Evolutionary conservation across 2,113 vertebrate genomes (phyloP).

Genomic region (Strigops habroptila): DNA sequence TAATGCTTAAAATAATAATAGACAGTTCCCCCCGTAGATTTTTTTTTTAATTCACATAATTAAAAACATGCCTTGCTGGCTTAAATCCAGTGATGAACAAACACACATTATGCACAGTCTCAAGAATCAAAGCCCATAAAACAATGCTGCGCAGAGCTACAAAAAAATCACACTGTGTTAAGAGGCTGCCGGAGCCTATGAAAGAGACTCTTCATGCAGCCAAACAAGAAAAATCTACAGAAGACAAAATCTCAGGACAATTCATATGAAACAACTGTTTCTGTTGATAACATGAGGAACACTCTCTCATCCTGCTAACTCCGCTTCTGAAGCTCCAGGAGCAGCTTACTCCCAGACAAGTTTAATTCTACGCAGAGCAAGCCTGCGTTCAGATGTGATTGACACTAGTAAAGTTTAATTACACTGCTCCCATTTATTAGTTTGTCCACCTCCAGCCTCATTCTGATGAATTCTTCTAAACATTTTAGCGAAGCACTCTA

Average conservation of each 20-base stretch:
- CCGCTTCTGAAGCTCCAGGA: not conserved
- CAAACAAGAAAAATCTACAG: not conserved
- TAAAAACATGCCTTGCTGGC: constrained; percentile 63
- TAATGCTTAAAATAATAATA: constrained; percentile 62
- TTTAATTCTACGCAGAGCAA: not conserved
- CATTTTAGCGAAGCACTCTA: not conserved
- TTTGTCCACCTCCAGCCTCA: not conserved
- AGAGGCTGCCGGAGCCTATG: not conserved
- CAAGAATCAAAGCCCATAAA: constrained; percentile 55
- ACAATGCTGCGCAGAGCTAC: constrained; percentile 42
- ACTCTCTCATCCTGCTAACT: not conserved
- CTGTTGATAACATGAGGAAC: not conserved
- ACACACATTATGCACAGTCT: constrained; percentile 56
- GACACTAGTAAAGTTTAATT: not conserved
- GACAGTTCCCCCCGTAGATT: constrained; percentile 31
- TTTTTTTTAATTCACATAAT: constrained; percentile 49
- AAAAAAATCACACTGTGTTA: constrained; percentile 23
- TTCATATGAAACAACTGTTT: not conserved
- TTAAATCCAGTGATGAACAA: constrained; percentile 55
- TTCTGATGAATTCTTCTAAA: not conserved
- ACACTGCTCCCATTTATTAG: not conserved
- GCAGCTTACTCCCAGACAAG: not conserved
- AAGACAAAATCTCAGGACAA: not conserved
- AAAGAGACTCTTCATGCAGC: constrained; percentile 33
- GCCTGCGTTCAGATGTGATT: not conserved